Base-by-base conservation (phyloP, 2,888 invertebrate genomes). In the Tinea trinotella region DNA sequence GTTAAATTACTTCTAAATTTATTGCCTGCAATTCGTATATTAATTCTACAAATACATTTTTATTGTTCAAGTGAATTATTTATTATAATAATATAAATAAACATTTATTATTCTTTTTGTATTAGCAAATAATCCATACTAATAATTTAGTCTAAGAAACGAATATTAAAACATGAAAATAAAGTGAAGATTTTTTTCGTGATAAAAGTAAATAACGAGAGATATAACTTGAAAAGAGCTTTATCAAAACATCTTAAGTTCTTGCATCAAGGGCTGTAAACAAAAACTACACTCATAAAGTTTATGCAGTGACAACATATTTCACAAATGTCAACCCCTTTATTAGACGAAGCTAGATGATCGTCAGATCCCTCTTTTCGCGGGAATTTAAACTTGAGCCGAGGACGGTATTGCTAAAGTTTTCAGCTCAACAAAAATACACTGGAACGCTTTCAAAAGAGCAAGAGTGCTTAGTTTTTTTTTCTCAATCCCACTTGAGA, bases 251-350 rank as follows among this genome's bases (percentile, higher is more conserved):
- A 55, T 55, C 66, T 71, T 57, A 75, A 73, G 62, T 75, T 76
- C 62, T 70, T 70, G 62, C 73, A 69, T 72, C 68, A 65, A 70
- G 67, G 65, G 60, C 61, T 59, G 61, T 40, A 40, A 62, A 56
- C 60, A 59, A 70, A 46, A 80, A 77, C 80, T 78, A 75, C 76
- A 77, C 66, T 75, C 80, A 71, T 84, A 83, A 84, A 83, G 65
- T 81, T 83, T 78, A 80, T 79, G 74, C 79, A 78, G 79, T 80
- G 83, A 82, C 82, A 76, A 83, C 81, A 84, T 82, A 83, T 83
- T 81, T 81, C 71, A 75, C 68, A 66, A 76, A 75, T 71, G 71
- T 62, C 64, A 62, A 63, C 74, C 71, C 71, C 79, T 82, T 80
- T 83, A 83, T 83, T 82, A 78, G 74, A 76, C 70, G 67, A 60